These are phyloP conservation scores for Asteroscopus sphinx DNA, from an alignment of 2,888 invertebrate species.

Conservation along the genomic window DNA sequence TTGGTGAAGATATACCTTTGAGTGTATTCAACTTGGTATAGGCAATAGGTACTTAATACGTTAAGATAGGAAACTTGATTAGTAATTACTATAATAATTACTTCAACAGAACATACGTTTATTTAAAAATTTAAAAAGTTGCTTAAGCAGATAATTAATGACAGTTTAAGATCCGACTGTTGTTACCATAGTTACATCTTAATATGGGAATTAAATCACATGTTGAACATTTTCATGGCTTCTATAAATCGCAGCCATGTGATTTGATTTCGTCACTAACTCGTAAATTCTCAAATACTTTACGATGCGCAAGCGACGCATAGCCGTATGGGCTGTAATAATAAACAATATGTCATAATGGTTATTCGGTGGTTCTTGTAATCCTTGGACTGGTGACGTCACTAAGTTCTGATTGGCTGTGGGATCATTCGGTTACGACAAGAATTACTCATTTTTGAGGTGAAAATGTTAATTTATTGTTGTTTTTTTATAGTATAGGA, in stretches of 20 bases:
- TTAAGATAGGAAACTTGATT: no score
- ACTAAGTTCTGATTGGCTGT: slow-evolving; percentile 27
- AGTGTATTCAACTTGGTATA: no score
- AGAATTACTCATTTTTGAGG: no score
- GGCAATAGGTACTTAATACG: no score
- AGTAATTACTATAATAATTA: no score
- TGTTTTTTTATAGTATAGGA: no score
- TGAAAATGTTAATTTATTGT: no score
- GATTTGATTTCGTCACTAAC: slow-evolving; percentile 17
- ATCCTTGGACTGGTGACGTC: slow-evolving; percentile 49
- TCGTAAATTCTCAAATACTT: slow-evolving; percentile 20
- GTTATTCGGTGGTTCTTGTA: slow-evolving; percentile 39
- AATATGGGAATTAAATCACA: not conserved
- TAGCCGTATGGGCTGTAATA: slow-evolving; percentile 39
- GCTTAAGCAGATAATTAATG: no score
- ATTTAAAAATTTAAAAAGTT: no score
- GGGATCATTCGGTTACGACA: not conserved
- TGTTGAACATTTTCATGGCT: not conserved
- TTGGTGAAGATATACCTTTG: no score
- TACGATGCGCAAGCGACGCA: slow-evolving; percentile 30
- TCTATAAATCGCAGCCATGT: not conserved
- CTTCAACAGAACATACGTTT: no score
- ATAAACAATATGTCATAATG: slow-evolving; percentile 53
- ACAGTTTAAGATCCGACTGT: not conserved
- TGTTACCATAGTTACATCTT: not conserved